phyloP scores from a whole-genome alignment of 1,140 invertebrate genomes.

The Glomeris maerens region DNA sequence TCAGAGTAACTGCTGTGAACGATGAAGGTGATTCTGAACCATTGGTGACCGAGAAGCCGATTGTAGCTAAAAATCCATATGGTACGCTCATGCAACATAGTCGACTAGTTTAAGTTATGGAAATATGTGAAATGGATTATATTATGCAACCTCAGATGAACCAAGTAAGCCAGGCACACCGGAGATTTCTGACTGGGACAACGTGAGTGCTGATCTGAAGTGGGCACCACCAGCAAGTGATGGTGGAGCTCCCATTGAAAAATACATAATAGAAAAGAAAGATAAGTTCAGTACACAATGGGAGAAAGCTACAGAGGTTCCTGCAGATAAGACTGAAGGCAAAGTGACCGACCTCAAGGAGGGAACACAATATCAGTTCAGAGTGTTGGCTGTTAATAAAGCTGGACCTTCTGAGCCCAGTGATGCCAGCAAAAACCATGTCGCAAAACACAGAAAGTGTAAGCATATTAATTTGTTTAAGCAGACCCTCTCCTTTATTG shows the following conservation, averaged over 20 bases:
- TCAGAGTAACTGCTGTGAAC: slow-evolving; percentile 88
- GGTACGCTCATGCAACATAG: too few relatives aligned
- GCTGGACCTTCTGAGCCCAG: slow-evolving; percentile 86
- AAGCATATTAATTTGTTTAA: slow-evolving; percentile 32
- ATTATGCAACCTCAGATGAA: slow-evolving; percentile 41
- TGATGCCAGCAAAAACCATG: slow-evolving; percentile 79
- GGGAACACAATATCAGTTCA: slow-evolving; percentile 85
- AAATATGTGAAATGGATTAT: background rate
- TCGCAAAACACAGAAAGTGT: slow-evolving; percentile 77
- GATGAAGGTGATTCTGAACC: slow-evolving; percentile 92
- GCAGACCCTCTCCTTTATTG: background rate
- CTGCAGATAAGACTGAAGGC: slow-evolving; percentile 56
- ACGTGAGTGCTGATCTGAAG: slow-evolving; percentile 81
- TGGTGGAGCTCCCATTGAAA: slow-evolving; percentile 87
- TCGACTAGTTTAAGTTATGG: background rate
- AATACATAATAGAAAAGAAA: slow-evolving; percentile 96
- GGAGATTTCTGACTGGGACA: slow-evolving; percentile 81
- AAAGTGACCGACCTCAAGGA: slow-evolving; percentile 77
- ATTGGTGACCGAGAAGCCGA: slow-evolving; percentile 62
- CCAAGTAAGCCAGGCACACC: slow-evolving; percentile 77
- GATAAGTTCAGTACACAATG: slow-evolving; percentile 63
- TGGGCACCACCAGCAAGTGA: slow-evolving; percentile 84
- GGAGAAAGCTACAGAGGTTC: slow-evolving; percentile 62
- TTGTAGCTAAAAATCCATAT: slow-evolving; percentile 91
- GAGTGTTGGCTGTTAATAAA: slow-evolving; percentile 90